A percentile compares a stretch with the other conserved stretches of the same genome.
Conservation (phyloP, 2,888 invertebrate species). For the Thereva nobilitata region DNA sequence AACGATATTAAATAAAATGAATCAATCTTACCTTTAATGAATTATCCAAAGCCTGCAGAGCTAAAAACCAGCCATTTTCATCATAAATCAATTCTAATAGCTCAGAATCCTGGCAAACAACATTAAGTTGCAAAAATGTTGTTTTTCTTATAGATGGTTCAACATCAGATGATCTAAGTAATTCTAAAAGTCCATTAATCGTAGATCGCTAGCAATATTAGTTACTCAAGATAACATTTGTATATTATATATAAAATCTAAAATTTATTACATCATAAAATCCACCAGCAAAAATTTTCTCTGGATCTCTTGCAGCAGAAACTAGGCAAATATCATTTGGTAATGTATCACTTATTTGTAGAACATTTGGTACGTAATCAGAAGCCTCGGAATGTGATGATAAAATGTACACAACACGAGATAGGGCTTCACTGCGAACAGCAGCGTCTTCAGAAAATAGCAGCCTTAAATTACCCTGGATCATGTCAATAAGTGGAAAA, state of each 20-base stretch:
- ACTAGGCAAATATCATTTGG: slow-evolving; percentile 49
- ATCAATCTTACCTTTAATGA: slow-evolving; percentile 43
- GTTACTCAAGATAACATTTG: slow-evolving; percentile 2
- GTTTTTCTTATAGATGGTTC: slow-evolving; percentile 52
- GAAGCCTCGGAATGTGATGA: slow-evolving; percentile 43
- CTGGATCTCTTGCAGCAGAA: slow-evolving; percentile 45
- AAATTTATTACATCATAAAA: slow-evolving; percentile 43
- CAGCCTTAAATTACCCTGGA: slow-evolving; percentile 52
- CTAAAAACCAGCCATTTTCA: slow-evolving; percentile 46
- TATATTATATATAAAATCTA: not conserved
- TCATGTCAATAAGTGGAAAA: slow-evolving; percentile 44
- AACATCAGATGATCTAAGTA: slow-evolving; percentile 49
- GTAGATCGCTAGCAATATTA: slow-evolving; percentile 29
- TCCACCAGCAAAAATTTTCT: slow-evolving; percentile 47
- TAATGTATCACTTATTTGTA: slow-evolving; percentile 47
- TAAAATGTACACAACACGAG: slow-evolving; percentile 48
- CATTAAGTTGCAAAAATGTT: slow-evolving; percentile 51
- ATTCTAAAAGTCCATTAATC: slow-evolving; percentile 46
- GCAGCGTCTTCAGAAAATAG: slow-evolving; percentile 48
- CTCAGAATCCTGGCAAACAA: slow-evolving; percentile 50
- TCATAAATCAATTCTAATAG: slow-evolving; percentile 46
- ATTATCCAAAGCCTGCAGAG: slow-evolving; percentile 47
- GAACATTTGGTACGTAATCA: slow-evolving; percentile 46
- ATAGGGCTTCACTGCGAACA: slow-evolving; percentile 49
- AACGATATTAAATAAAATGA: not conserved